These are phyloP conservation scores for Salvelinus fontinalis DNA, from an alignment of 2,113 vertebrate genomes.

Conservation along the genomic window DNA sequence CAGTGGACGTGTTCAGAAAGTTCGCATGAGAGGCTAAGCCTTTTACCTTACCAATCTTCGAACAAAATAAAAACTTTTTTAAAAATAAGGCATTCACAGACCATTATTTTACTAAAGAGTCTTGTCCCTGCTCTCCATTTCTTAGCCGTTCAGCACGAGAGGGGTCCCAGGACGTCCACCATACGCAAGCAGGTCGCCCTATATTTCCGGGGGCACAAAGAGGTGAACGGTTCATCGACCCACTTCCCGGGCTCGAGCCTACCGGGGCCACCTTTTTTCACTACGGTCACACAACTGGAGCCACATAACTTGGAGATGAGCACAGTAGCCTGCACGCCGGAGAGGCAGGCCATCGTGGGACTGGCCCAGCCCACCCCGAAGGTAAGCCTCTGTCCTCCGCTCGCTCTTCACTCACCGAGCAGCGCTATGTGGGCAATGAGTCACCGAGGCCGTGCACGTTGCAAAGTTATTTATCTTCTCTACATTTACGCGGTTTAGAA, in stretches of 20 bases:
- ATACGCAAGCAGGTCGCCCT: slow-evolving; percentile 98
- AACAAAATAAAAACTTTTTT: background rate
- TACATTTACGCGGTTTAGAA: slow-evolving; percentile 51
- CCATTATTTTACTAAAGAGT: slow-evolving; percentile 21
- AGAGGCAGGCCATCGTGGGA: slow-evolving; percentile 90
- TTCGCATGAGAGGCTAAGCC: background rate
- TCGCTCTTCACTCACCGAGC: background rate
- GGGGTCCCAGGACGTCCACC: slow-evolving; percentile 94
- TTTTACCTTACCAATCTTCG: background rate
- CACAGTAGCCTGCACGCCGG: slow-evolving; percentile 81
- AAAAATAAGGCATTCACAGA: background rate
- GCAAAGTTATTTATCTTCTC: slow-evolving; percentile 20
- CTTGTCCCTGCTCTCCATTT: slow-evolving; percentile 19
- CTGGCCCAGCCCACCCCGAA: slow-evolving; percentile 96
- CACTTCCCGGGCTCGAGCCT: slow-evolving; percentile 87
- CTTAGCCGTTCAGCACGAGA: slow-evolving; percentile 95
- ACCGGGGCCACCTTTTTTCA: slow-evolving; percentile 92
- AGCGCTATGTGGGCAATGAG: background rate
- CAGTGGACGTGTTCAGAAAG: slow-evolving; percentile 9
- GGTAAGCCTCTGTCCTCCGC: slow-evolving; percentile 70
- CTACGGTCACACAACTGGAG: slow-evolving; percentile 93
- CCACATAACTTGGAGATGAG: slow-evolving; percentile 91
- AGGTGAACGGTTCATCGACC: slow-evolving; percentile 84
- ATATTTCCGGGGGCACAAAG: slow-evolving; percentile 97
- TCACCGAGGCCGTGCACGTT: background rate